Evolutionary conservation across 2,888 invertebrate genomes (phyloP).

Genomic region (Exocentrus adspersus): DNA sequence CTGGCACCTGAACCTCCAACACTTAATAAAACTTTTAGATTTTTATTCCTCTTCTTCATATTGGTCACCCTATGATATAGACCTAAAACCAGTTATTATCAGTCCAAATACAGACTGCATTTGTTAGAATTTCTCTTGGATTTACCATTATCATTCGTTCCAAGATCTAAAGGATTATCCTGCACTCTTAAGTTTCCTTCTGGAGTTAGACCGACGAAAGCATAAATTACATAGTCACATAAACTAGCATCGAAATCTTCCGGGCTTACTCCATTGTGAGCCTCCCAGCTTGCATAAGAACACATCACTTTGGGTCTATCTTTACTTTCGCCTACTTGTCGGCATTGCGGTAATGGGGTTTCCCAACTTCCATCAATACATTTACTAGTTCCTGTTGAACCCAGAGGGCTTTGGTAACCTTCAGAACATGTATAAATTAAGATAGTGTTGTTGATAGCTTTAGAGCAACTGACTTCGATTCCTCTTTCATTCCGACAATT

Average conservation of each 20-base stretch:
- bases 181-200: conserved; percentile 46
- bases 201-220: conserved; percentile 46
- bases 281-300: conserved; percentile 49
- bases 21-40: conserved; percentile 48
- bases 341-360: not conserved
- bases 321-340: not conserved
- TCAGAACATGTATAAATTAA: conserved; percentile 26
- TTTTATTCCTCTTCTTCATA: conserved; percentile 46
- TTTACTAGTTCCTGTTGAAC: not conserved
- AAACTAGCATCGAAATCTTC: conserved; percentile 46
- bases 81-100: too few species aligned
- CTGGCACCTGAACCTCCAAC: conserved; percentile 47
- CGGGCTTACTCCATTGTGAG: conserved; percentile 40
- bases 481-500: conserved; percentile 23
- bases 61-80: conserved; percentile 43
- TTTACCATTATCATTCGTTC: conserved; percentile 35
- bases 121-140: too few species aligned
- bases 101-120: too few species aligned
- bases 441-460: conserved; percentile 24
- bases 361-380: conserved; percentile 1
- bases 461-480: conserved; percentile 21
- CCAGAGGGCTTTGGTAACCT: conserved; percentile 22
- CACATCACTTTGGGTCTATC: conserved; percentile 44
- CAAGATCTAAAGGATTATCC: conserved; percentile 39
- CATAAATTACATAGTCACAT: conserved; percentile 49